Conservation (phyloP, 2,797 vertebrate species). For the Sebastes steindachneri region DNA sequence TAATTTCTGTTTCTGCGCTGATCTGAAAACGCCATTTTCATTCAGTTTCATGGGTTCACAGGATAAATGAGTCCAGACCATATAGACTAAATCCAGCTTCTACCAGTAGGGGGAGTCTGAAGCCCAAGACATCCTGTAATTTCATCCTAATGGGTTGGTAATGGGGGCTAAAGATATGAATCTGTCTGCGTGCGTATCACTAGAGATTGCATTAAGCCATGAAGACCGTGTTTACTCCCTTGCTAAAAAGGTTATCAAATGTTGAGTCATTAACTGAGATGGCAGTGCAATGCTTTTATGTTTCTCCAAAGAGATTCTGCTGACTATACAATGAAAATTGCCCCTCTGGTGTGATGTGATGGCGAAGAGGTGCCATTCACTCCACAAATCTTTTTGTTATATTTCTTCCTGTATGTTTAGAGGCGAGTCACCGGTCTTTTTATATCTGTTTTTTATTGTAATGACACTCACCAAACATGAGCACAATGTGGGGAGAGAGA, state of each 20-base stretch:
- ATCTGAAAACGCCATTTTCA: neutral
- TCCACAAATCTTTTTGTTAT: neutral
- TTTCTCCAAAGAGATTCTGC: slow-evolving; percentile 42
- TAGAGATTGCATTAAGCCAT: slow-evolving; percentile 49
- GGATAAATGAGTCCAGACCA: neutral
- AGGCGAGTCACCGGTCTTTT: neutral
- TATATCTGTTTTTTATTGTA: neutral
- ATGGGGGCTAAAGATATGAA: slow-evolving; percentile 46
- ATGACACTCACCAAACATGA: neutral
- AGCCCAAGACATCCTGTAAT: slow-evolving; percentile 27
- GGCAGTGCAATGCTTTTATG: slow-evolving; percentile 37
- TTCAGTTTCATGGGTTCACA: neutral
- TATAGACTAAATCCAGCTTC: neutral
- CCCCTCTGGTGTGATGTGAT: slow-evolving; percentile 28
- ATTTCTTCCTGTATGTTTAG: neutral
- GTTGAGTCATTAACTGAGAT: slow-evolving; percentile 57
- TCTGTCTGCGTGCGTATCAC: slow-evolving; percentile 25
- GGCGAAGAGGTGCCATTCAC: neutral
- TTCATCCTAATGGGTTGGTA: slow-evolving; percentile 32
- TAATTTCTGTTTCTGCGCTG: neutral
- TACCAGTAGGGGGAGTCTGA: slow-evolving; percentile 69
- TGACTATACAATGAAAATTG: slow-evolving; percentile 37
- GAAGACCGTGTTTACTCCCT: slow-evolving; percentile 48
- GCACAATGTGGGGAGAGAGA: neutral
- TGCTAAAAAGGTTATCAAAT: slow-evolving; percentile 47